Percentiles rank a stretch among this genome's conserved stretches.
These are phyloP conservation scores for Dryococelus australis DNA, from an alignment of 2,888 invertebrate species.

Conservation along the genomic window DNA sequence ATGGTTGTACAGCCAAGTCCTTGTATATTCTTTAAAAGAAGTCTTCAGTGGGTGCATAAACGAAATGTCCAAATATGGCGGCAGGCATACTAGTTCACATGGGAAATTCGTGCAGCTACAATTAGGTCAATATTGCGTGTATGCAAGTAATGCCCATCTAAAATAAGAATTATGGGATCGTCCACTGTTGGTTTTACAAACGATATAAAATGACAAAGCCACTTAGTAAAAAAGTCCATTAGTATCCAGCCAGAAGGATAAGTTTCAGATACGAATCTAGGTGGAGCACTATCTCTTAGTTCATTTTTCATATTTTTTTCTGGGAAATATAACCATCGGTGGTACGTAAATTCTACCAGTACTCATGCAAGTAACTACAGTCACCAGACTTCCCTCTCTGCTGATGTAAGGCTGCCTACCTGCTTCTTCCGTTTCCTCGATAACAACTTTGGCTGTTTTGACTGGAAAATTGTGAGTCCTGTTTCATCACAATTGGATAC, in stretches of 20 bases:
- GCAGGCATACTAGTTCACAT: not conserved
- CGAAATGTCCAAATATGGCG: not conserved
- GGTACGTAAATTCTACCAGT: constrained; percentile 53
- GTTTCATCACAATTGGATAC: no score
- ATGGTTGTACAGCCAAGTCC: not conserved
- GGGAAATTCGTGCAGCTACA: no score
- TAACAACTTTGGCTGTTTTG: no score
- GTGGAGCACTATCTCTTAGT: constrained; percentile 52
- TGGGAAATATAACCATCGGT: constrained; percentile 54
- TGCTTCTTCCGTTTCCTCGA: no score
- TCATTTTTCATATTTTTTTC: constrained; percentile 52
- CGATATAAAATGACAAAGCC: constrained; percentile 40
- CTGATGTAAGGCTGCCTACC: no score
- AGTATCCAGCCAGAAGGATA: no score
- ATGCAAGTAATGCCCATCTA: constrained; percentile 23
- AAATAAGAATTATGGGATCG: not conserved
- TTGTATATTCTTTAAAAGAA: not conserved
- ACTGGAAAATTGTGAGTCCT: no score
- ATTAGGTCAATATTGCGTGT: not conserved
- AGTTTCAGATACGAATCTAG: no score
- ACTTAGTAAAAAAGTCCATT: constrained; percentile 33
- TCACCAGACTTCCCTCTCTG: no score
- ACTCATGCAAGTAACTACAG: constrained; percentile 53
- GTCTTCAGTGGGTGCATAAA: not conserved
- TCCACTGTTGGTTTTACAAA: constrained; percentile 37